These are phyloP conservation scores for Acrobeloides nanus DNA, from an alignment of 2,888 invertebrate genomes.

Conservation along the genomic window DNA sequence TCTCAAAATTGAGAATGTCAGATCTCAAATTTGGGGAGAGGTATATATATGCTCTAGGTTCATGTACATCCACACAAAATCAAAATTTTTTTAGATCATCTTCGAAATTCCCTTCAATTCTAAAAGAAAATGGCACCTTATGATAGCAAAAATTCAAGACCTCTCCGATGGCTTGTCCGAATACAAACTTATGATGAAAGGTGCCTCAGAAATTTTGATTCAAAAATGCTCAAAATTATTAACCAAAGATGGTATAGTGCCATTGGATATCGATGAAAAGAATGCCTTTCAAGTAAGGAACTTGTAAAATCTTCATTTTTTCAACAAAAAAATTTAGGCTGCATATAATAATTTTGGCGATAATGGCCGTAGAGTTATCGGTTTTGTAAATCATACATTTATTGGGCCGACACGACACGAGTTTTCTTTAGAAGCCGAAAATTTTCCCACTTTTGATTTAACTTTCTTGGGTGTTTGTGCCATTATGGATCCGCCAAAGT, in stretches of 20 bases:
- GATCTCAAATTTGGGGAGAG: background rate
- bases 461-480: constrained; percentile 21
- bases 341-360: constrained; percentile 41
- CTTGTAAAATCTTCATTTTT: background rate
- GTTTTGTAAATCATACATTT: constrained; percentile 36
- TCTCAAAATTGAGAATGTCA: background rate
- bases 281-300: background rate
- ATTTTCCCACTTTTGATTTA: constrained; percentile 15
- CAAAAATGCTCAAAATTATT: constrained; percentile 29
- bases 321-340: constrained; percentile 11
- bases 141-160: constrained; percentile 18
- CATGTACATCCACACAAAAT: background rate
- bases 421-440: constrained; percentile 31
- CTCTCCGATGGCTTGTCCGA: background rate
- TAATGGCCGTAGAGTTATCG: constrained; percentile 41
- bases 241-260: constrained; percentile 18
- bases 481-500: constrained; percentile 20
- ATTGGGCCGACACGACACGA: constrained; percentile 23
- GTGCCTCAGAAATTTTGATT: constrained; percentile 39
- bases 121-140: constrained; percentile 36
- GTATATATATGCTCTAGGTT: background rate
- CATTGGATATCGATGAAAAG: background rate
- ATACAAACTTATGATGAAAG: constrained; percentile 37
- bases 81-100: constrained; percentile 14
- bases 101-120: constrained; percentile 47